phyloP scores from a whole-genome alignment of 2,888 invertebrate species.

The Epistrophe eligans region DNA sequence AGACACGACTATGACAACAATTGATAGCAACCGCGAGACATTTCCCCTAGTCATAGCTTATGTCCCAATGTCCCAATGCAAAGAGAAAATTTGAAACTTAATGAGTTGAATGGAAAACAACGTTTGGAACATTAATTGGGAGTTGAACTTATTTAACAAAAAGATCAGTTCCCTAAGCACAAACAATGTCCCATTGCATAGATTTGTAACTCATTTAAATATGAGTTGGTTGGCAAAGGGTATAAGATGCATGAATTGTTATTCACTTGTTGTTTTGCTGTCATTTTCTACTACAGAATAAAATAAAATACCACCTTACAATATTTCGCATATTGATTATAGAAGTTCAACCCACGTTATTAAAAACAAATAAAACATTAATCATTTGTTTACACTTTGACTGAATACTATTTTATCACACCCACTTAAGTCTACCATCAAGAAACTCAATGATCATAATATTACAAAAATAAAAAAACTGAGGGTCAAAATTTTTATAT shows the following conservation, averaged over 20 bases:
- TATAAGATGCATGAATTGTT: too few species aligned
- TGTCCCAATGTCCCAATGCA: too few species aligned
- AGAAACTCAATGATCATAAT: constrained; percentile 4
- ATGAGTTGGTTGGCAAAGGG: background rate
- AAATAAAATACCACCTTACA: background rate
- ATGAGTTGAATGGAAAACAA: too few species aligned
- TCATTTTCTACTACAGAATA: background rate
- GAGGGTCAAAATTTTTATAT: background rate
- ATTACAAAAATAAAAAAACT: background rate
- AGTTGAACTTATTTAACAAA: too few species aligned
- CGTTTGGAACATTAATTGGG: too few species aligned
- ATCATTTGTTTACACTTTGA: constrained; percentile 20
- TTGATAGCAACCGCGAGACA: too few species aligned
- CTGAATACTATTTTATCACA: background rate
- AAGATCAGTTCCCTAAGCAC: too few species aligned
- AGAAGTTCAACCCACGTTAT: background rate
- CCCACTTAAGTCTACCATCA: constrained; percentile 4
- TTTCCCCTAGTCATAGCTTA: too few species aligned
- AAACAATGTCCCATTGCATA: too few species aligned
- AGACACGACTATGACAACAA: too few species aligned
- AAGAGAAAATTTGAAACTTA: too few species aligned
- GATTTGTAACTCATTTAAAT: too few species aligned
- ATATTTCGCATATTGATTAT: background rate
- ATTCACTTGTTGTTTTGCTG: background rate
- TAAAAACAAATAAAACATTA: constrained; percentile 1